Evolutionary conservation across 2,113 vertebrate species (phyloP).

Genomic region (Nibea albiflora): DNA sequence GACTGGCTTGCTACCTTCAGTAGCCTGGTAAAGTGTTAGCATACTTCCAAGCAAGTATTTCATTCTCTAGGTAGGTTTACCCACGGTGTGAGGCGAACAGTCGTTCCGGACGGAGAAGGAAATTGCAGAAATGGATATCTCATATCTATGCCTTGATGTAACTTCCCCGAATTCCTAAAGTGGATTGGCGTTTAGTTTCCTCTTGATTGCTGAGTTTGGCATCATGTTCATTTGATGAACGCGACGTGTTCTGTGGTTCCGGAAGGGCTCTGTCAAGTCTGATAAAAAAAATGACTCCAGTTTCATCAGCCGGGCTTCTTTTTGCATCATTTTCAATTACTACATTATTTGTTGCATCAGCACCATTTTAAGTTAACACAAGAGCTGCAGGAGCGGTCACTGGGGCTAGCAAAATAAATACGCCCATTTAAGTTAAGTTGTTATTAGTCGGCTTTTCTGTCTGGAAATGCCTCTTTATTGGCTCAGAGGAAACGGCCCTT

Average conservation of each 20-base stretch:
- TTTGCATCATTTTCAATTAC: neutral
- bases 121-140: too few species aligned
- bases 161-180: neutral
- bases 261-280: slow-evolving; percentile 15
- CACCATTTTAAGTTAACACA: neutral
- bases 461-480: neutral
- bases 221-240: neutral
- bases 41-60: too few species aligned
- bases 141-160: neutral
- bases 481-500: neutral
- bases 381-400: neutral
- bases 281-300: neutral
- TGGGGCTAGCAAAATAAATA: neutral
- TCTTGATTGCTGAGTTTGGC: neutral
- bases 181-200: neutral
- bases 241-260: slow-evolving; percentile 2
- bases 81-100: too few species aligned
- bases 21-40: too few species aligned
- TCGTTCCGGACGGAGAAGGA: too few species aligned
- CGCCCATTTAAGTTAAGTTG: neutral
- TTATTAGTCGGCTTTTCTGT: neutral
- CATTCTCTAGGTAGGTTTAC: too few species aligned
- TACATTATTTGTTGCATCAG: neutral
- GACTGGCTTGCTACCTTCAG: too few species aligned
- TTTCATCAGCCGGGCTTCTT: neutral